Base-by-base conservation (phyloP, 2,888 invertebrate genomes). In the Nephrotoma flavescens region DNA sequence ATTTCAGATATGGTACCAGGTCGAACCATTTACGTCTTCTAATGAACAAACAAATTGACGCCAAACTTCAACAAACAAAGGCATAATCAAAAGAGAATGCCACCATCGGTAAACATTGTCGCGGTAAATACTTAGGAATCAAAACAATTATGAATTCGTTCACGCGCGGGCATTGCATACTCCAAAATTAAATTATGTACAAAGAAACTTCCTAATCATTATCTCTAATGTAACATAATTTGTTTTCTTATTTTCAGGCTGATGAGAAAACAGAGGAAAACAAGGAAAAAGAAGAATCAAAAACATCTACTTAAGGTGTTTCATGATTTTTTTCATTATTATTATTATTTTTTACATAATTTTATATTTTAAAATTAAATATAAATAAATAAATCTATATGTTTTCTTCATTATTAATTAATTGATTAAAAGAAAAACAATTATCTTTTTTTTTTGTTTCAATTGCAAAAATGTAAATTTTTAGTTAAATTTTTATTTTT, bases 241-340 rank as follows among this genome's bases (percentile, higher is more conserved):
- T 87, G 87, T 86, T 83, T 87, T 87, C 84, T 42, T 47, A 42
- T 19, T 87, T 87, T 87, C 85, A 96, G 95, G 95, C 95, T 89
- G 96, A 96, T 89, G 96, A 96, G 90, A 95, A 96, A 90, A 94
- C 95, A 88, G 95, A 95, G 90, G 94, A 95, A 90, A 95, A 94
- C 90, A 94, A 94, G 91, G 94, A 95, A 89, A 95, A 95, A 90
- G 94, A 94, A 89, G 91, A 91, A 88, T 90, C 91, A 90, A 91
- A 91, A 89, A 31, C 31, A 31, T 15, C 41, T 84, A 84, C 42
- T 42, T 84, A 84, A 83, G 42, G n/a, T 15, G 41, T 41, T 84
- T 42, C n/a, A 83, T 42, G 42, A 42, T 42, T 83, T 41, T 41
- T 11, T n/a, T n/a, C n/a, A n/a, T n/a, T 83, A 9, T 83, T 83